A percentile compares a stretch with the other conserved stretches of the same genome.
Evolutionary conservation across 2,113 vertebrate genomes (phyloP).

Genomic region (Synchiropus splendidus): DNA sequence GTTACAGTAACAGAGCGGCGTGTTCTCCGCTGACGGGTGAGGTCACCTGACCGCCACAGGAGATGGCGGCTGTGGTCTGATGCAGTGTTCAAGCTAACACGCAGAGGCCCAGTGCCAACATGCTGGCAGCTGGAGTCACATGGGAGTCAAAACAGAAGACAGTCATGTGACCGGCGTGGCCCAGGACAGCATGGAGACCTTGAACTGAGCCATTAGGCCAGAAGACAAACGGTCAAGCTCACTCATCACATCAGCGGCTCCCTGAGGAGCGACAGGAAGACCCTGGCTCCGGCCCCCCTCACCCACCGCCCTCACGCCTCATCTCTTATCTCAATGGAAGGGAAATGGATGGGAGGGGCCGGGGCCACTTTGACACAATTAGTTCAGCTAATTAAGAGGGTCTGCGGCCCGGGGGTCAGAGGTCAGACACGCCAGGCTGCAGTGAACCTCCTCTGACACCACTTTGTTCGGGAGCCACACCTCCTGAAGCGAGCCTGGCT

Average conservation of each 20-base stretch:
- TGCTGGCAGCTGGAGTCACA: conserved; percentile 21
- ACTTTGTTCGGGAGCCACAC: too few relatives aligned
- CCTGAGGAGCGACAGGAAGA: conserved; percentile 19
- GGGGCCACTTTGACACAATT: conserved; percentile 53
- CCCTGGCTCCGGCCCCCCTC: conserved; percentile 26
- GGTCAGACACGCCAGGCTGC: conserved; percentile 30
- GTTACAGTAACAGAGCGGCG: too few relatives aligned
- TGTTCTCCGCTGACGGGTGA: too few relatives aligned
- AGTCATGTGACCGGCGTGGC: conserved; percentile 13
- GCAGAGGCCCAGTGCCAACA: too few relatives aligned
- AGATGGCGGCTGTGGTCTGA: too few relatives aligned
- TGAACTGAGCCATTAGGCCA: conserved; percentile 50
- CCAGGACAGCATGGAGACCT: conserved; percentile 28
- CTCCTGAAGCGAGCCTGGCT: too few relatives aligned
- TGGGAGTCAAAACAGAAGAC: conserved; percentile 13
- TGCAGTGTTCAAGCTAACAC: too few relatives aligned
- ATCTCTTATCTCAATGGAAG: conserved; percentile 56
- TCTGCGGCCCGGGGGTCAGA: conserved; percentile 36
- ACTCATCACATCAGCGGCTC: conserved; percentile 59
- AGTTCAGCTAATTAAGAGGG: conserved; percentile 56
- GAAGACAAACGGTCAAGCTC: conserved; percentile 67
- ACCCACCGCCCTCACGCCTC: background rate
- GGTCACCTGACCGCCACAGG: too few relatives aligned
- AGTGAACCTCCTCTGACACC: too few relatives aligned
- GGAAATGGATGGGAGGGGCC: conserved; percentile 50